phyloP scores from a whole-genome alignment of 2,888 invertebrate species.

The Gymnocheta viridis region DNA sequence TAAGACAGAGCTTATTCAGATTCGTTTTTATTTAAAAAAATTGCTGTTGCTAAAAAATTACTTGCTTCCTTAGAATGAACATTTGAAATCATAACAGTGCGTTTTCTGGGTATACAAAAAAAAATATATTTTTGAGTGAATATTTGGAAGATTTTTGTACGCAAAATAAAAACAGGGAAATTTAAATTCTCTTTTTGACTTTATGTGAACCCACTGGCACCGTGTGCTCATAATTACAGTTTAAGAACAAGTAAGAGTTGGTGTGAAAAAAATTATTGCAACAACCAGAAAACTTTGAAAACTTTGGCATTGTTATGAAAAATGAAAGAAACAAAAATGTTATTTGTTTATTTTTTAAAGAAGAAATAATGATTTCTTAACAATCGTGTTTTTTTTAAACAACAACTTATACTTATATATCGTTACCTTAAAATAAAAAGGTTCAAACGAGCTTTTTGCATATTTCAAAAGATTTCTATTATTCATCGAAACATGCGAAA shows the following conservation, averaged over 20 bases:
- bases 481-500: too few species aligned
- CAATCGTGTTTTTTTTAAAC: too few species aligned
- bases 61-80: too few species aligned
- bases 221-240: conserved; percentile 71
- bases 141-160: conserved; percentile 11
- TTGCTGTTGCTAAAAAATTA: too few species aligned
- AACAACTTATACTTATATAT: too few species aligned
- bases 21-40: too few species aligned
- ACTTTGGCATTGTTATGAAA: too few species aligned
- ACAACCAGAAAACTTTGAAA: conserved; percentile 37
- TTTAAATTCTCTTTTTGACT: conserved; percentile 31
- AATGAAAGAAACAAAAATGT: conserved; percentile 39
- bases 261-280: background rate
- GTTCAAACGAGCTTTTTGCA: too few species aligned
- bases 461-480: too few species aligned
- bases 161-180: background rate
- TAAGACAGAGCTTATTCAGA: too few species aligned
- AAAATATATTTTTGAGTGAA: background rate
- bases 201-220: conserved; percentile 56
- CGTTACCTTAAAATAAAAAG: too few species aligned
- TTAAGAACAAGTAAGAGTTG: conserved; percentile 50
- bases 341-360: background rate
- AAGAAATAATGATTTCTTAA: too few species aligned
- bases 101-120: conserved; percentile 3
- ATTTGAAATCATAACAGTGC: background rate